Base-by-base conservation (phyloP, 1,140 invertebrate species). In the Ladona fulva region DNA sequence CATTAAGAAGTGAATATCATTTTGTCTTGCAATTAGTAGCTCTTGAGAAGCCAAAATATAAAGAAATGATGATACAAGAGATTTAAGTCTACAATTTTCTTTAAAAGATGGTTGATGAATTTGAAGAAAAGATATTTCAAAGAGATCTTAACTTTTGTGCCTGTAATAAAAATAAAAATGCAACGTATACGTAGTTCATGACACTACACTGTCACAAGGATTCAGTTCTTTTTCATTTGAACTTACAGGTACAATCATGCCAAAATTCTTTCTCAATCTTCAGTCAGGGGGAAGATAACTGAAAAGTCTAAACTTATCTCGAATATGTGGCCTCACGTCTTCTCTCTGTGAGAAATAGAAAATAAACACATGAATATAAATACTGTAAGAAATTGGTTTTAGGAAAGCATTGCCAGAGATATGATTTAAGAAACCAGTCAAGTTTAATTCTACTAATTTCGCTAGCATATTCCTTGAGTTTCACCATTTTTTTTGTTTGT, bases 261-360 rank as follows among this genome's bases (percentile, higher is more conserved):
- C 14, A 12, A 66, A 52, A 19, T 66, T 66, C 3, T 5, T 22
- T 66, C n/a, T 66, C 14, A 66, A 19, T 66, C n/a, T 80, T 89
- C 92, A 95, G 87, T 95, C 93, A 8, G 94, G 93, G 24, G 95
- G 94, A 81, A 97, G 86, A 84, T 94, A 94, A 82, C 92, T 94
- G 87, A 95, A 95, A 3, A 97, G 88, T 82, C 94, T 92, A 86
- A 94, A 97, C 82, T 93, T 93, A 81, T 96, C 93, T 74, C 94
- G 88, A 81, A 97, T 96, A 84, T 93, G 92, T 25, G 95, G 95
- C 81, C 95, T 87, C 0, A 97, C 95, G 85, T 97, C 95, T 86
- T 95, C 92, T 85, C 94, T 94, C 94, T 96, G 86, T 66, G 89
- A 87, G 84, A 84, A 82, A 82, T 66, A 66, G 14, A 6, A 66